A percentile compares a stretch with the other conserved stretches of the same genome.
Conservation (phyloP, 2,113 vertebrate species). For the Okapia johnstoni region DNA sequence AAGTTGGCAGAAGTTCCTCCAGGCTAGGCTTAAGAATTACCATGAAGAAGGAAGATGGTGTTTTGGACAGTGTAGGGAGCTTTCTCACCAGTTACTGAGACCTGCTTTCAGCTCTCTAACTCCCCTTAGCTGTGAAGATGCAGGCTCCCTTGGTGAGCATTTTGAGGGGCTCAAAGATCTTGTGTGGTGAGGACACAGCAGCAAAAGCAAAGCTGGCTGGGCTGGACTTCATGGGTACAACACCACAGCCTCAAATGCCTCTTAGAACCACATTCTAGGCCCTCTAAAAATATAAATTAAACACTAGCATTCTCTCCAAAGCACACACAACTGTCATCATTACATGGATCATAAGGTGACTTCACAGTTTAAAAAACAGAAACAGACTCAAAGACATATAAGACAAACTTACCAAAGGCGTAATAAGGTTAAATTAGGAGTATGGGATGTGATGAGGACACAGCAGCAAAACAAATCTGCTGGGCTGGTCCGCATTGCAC, state of each 20-base stretch:
- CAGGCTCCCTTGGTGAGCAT: background rate
- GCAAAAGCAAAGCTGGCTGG: background rate
- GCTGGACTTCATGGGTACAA: background rate
- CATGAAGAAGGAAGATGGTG: background rate
- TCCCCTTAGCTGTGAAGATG: background rate
- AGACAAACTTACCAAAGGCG: background rate
- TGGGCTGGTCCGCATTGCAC: rapidly evolving
- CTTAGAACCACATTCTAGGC: background rate
- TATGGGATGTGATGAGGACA: background rate
- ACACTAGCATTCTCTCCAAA: background rate
- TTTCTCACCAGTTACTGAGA: background rate
- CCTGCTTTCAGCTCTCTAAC: background rate
- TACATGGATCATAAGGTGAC: background rate
- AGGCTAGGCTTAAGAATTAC: background rate
- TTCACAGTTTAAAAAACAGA: background rate
- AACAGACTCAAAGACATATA: background rate
- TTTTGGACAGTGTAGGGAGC: background rate
- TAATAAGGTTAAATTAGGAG: background rate
- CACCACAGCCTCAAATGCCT: background rate
- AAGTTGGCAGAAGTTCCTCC: background rate
- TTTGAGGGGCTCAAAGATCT: rapidly evolving
- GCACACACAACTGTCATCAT: background rate
- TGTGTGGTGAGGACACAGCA: background rate
- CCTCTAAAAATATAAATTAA: background rate
- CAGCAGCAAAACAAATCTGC: background rate